Conservation (phyloP, 2,888 invertebrate genomes). For the Liodrosophila aerea region DNA sequence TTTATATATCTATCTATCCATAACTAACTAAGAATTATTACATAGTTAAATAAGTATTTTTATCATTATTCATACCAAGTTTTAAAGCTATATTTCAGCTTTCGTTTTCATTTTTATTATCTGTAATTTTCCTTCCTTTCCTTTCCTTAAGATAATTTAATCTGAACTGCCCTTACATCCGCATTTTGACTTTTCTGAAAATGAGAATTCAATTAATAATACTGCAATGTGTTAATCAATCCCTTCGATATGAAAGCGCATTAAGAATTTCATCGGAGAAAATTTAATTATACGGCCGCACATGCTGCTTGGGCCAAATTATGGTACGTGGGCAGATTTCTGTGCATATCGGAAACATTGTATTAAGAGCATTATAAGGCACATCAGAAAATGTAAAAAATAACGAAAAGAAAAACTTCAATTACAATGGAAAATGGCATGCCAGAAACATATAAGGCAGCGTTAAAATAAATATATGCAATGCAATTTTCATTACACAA, state of each 20-base stretch:
- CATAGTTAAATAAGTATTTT: too few species aligned
- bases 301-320: slow-evolving; percentile 1
- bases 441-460: too few species aligned
- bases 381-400: background rate
- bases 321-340: slow-evolving; percentile 40
- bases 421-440: slow-evolving; percentile 13
- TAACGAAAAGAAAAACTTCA: slow-evolving; percentile 9
- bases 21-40: too few species aligned
- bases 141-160: background rate
- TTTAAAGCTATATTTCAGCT: too few species aligned
- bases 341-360: slow-evolving; percentile 42
- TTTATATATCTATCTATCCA: too few species aligned
- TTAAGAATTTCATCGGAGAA: slow-evolving; percentile 26
- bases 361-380: slow-evolving; percentile 29
- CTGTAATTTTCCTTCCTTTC: background rate
- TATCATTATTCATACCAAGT: too few species aligned
- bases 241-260: slow-evolving; percentile 12
- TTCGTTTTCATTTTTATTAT: too few species aligned
- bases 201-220: slow-evolving; percentile 36
- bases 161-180: background rate
- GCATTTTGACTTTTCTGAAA: slow-evolving; percentile 9
- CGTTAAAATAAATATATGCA: slow-evolving; percentile 21
- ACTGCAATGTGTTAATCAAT: slow-evolving; percentile 23
- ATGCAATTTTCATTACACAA: slow-evolving; percentile 41
- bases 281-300: slow-evolving; percentile 47